Conservation (phyloP, 1,140 invertebrate genomes). For the Colletes latitarsis region DNA sequence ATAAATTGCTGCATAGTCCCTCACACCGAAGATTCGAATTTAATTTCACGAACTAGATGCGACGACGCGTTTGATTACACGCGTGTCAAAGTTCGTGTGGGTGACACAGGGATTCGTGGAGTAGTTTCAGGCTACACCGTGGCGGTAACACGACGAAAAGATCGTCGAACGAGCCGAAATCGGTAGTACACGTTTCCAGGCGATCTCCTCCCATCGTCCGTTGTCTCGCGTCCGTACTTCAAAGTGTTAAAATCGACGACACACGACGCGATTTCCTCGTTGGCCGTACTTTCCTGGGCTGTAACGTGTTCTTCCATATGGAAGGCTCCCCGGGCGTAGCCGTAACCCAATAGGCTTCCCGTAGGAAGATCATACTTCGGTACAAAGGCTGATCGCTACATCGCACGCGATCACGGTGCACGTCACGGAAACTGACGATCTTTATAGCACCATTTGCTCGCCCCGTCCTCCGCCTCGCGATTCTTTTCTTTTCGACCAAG, state of each 20-base stretch:
- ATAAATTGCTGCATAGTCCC: neutral
- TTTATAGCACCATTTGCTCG: slow-evolving; percentile 74
- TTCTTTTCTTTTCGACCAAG: slow-evolving; percentile 42
- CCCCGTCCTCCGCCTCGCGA: slow-evolving; percentile 63
- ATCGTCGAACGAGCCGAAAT: neutral
- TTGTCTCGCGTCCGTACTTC: neutral
- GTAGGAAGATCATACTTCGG: slow-evolving; percentile 76
- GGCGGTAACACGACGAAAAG: no score
- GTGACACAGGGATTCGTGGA: neutral
- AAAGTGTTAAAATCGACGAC: slow-evolving; percentile 14
- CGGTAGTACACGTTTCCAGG: neutral
- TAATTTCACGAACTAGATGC: no score
- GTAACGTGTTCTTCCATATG: slow-evolving; percentile 46
- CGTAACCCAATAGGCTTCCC: slow-evolving; percentile 78
- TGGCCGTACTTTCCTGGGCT: slow-evolving; percentile 3
- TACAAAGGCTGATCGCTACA: slow-evolving; percentile 80
- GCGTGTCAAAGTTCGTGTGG: neutral
- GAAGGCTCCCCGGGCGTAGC: slow-evolving; percentile 38
- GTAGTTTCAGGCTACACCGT: no score
- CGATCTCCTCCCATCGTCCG: neutral
- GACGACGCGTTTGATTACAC: neutral
- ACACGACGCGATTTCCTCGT: slow-evolving; percentile 25
- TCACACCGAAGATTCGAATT: neutral
- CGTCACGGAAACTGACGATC: slow-evolving; percentile 78
- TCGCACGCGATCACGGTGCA: slow-evolving; percentile 79